phyloP scores from a whole-genome alignment of 2,797 vertebrate species.

The Gallinago solitaria region DNA sequence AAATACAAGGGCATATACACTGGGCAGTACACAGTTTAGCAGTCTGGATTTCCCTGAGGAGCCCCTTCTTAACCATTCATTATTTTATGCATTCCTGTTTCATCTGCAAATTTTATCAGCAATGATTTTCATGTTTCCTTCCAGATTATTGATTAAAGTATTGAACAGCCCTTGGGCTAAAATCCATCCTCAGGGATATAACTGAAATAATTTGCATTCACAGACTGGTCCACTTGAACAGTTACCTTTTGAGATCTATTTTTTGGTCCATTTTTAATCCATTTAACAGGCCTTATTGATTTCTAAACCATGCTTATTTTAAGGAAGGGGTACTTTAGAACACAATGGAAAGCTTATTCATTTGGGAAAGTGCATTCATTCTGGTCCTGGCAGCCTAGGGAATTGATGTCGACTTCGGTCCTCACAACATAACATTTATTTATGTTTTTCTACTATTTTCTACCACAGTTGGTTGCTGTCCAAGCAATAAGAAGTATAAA shows the following conservation, averaged over 20 bases:
- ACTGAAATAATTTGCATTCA: constrained; percentile 34
- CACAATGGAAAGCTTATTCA: constrained; percentile 36
- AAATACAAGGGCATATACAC: neutral
- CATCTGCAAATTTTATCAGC: constrained; percentile 52
- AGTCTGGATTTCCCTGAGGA: constrained; percentile 6
- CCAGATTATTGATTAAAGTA: constrained; percentile 53
- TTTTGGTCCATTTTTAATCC: constrained; percentile 56
- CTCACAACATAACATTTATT: neutral
- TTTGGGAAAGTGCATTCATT: constrained; percentile 15
- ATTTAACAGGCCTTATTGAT: constrained; percentile 53
- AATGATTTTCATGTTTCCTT: constrained; percentile 49
- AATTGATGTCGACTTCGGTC: neutral
- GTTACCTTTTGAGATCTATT: constrained; percentile 24
- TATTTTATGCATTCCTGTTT: neutral
- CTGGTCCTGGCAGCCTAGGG: neutral
- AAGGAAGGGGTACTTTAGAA: constrained; percentile 5
- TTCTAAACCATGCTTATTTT: constrained; percentile 8
- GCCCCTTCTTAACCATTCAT: neutral
- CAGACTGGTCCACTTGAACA: neutral
- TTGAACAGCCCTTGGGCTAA: constrained; percentile 8
- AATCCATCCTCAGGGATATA: neutral
- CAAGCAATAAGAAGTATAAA: neutral
- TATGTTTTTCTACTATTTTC: neutral
- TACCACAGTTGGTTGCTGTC: neutral
- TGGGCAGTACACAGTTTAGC: neutral